These are phyloP conservation scores for Aldabrachelys gigantea DNA, from an alignment of 2,113 vertebrate species.

Conservation along the genomic window DNA sequence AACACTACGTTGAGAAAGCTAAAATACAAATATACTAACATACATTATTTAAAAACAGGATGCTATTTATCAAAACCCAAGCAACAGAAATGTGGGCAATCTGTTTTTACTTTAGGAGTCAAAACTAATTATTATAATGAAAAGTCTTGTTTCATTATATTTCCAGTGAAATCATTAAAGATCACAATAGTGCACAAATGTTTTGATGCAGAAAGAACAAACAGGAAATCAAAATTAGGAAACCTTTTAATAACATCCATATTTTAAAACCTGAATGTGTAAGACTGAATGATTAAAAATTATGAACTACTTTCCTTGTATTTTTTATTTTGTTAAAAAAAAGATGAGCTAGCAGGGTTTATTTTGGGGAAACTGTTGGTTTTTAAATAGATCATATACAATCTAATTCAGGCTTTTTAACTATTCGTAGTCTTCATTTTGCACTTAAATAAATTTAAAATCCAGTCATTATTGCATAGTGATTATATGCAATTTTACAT, in stretches of 20 bases:
- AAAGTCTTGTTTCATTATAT: conserved; percentile 12
- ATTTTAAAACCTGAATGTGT: not conserved
- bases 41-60: conserved; percentile 5
- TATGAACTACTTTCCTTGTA: not conserved
- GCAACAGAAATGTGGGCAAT: not conserved
- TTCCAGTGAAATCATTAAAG: not conserved
- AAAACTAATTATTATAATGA: not conserved
- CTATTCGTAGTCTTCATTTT: conserved; percentile 72
- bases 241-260: not conserved
- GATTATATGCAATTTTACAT: conserved; percentile 93
- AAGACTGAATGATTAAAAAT: not conserved
- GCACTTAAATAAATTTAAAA: conserved; percentile 84
- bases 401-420: conserved; percentile 55
- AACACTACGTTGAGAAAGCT: not conserved
- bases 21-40: not conserved
- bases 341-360: conserved; percentile 1
- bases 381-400: conserved; percentile 47
- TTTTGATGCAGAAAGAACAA: not conserved
- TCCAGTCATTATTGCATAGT: conserved; percentile 81
- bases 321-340: not conserved
- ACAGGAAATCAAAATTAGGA: not conserved
- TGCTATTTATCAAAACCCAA: not conserved
- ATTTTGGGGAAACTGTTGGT: conserved; percentile 57
- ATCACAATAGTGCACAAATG: not conserved
- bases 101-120: not conserved